A percentile compares a stretch with the other conserved stretches of the same genome.
Conservation (phyloP, 2,888 invertebrate genomes). For the Eupelmus urozonus region DNA sequence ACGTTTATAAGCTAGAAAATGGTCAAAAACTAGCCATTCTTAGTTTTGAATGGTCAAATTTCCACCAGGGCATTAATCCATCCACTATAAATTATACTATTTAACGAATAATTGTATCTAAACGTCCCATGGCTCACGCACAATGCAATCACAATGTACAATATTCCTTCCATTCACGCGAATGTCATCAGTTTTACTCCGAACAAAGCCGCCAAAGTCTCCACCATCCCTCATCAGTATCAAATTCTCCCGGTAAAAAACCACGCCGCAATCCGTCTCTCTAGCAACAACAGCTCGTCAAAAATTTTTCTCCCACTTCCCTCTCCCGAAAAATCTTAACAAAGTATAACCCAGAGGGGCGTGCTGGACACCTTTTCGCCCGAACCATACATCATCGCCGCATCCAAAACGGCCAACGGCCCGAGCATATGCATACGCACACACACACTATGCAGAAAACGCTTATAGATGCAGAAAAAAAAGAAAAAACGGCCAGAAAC, state of each 20-base stretch:
- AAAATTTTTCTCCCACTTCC: not conserved
- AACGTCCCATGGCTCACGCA: no score
- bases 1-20: no score
- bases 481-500: not conserved
- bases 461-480: not conserved
- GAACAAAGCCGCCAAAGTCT: no score
- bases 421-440: not conserved
- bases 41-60: no score
- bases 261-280: not conserved
- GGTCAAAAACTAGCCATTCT: no score
- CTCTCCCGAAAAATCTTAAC: not conserved
- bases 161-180: no score
- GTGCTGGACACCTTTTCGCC: constrained; percentile 26
- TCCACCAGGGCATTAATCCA: no score
- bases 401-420: constrained; percentile 43
- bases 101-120: no score
- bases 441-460: not conserved
- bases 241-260: constrained; percentile 44
- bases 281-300: not conserved
- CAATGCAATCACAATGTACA: no score
- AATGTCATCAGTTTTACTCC: no score
- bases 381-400: constrained; percentile 36
- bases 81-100: no score
- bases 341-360: constrained; percentile 13
- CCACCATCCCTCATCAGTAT: constrained; percentile 21